Percentiles rank a stretch among this genome's conserved stretches.
phyloP scores from a whole-genome alignment of 2,113 vertebrate species.

The Paradisaea rubra region DNA sequence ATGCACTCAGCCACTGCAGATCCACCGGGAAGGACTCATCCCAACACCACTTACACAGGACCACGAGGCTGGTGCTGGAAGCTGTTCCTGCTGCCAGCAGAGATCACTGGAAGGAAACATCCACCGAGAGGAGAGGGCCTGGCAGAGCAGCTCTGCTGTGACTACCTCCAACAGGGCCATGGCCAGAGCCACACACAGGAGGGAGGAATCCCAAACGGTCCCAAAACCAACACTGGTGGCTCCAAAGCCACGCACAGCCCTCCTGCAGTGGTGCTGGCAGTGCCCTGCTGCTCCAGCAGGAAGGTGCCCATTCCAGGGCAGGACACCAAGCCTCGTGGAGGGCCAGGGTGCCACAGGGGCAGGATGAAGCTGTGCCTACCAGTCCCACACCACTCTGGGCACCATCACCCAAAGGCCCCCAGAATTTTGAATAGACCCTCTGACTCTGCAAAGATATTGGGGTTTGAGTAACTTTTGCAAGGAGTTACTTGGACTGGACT shows the following conservation, averaged over 20 bases:
- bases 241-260: not conserved
- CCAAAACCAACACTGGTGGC: not conserved
- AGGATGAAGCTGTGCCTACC: not conserved
- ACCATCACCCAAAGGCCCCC: not conserved
- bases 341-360: rapidly evolving
- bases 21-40: not conserved
- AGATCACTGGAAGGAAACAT: not conserved
- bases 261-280: not conserved
- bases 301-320: not conserved
- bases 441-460: not conserved
- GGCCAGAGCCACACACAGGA: not conserved
- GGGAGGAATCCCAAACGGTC: not conserved
- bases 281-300: not conserved
- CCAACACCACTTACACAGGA: not conserved
- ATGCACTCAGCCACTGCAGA: not conserved
- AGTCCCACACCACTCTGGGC: not conserved
- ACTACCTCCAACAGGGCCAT: not conserved
- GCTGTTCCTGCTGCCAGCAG: not conserved
- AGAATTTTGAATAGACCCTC: not conserved
- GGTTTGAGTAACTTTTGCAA: not conserved
- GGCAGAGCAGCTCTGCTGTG: not conserved
- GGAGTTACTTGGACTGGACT: not conserved
- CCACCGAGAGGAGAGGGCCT: rapidly evolving
- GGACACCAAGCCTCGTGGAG: rapidly evolving
- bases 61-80: rapidly evolving